Evolutionary conservation across 2,113 vertebrate genomes (phyloP), one percentile per base, ranked within the genome.

Genomic region (Ursus arctos): DNA sequence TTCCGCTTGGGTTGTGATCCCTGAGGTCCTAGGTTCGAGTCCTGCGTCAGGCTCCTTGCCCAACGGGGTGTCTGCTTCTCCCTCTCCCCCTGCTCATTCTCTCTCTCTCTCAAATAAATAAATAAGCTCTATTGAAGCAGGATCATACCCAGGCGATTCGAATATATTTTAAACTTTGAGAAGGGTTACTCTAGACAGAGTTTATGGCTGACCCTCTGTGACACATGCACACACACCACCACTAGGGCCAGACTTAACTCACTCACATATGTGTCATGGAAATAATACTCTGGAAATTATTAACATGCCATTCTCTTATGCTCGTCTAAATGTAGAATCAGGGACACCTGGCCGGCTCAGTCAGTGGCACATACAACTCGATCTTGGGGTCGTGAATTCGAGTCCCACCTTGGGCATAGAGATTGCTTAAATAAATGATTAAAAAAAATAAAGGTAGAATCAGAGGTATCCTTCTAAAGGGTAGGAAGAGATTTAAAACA

Each of bases 121-220:
- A 65, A 31, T 31, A 65, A 65, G 63, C 13, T 33, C 63, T 65
- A 65, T 2, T 83, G 55, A 95, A 51, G 91, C 80, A 59, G 63
- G 26, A 86, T 57, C 47, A 53, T 85, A 33, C 16, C 18, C 31
- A 61, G 24, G 26, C 85, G 77, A 88, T 76, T 14, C 2, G 7
- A 65, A 55, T 55, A 26, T 47, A 51, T 55, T 43, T 43, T 72
- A 94, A 95, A 63, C 80, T 84, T 89, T 91, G 40, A 95, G 67
- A 96, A 82, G 40, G 36, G n/a, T 26, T 63, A 5, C 8, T 40
- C 5, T 43, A 81, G 31, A n/a, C 1, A 7, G 63, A 77, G n/a
- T 63, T 80, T 22, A 51, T 16, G 6, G 74, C 43, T 82, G 69
- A 63, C 7, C 1, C 10, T 71, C 4, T 82, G 47, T 36, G 24